A percentile compares a stretch with the other conserved stretches of the same genome.
Evolutionary conservation across 1,140 invertebrate genomes (phyloP).

Genomic region (Drosophila suzukii): DNA sequence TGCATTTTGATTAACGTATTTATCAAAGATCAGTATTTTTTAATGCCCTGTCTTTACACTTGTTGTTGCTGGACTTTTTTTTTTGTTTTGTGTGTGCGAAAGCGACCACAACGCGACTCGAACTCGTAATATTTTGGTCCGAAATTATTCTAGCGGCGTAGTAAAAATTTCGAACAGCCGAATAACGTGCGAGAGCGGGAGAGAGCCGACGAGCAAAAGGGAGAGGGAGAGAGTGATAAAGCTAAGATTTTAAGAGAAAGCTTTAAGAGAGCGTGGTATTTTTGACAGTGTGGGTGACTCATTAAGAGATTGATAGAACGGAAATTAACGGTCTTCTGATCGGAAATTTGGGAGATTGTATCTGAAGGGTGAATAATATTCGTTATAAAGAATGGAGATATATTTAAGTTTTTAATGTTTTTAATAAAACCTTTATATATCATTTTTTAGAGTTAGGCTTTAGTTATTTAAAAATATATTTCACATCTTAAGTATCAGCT

Average conservation of each 20-base stretch:
- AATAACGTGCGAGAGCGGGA: slow-evolving; percentile 18
- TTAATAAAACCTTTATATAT: too few species aligned
- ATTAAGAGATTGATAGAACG: slow-evolving; percentile 3
- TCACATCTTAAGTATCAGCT: background rate
- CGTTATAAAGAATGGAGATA: too few species aligned
- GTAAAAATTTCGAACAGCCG: slow-evolving; percentile 56
- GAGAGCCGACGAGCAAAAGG: slow-evolving; percentile 2
- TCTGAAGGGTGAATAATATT: background rate
- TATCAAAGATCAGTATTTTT: slow-evolving; percentile 7
- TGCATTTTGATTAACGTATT: slow-evolving; percentile 30
- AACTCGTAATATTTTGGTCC: slow-evolving; percentile 64
- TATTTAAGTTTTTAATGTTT: too few species aligned
- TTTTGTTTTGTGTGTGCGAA: slow-evolving; percentile 45
- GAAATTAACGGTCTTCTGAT: slow-evolving; percentile 43
- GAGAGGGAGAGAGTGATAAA: slow-evolving; percentile 11
- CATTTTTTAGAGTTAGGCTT: too few species aligned
- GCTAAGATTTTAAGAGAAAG: slow-evolving; percentile 21
- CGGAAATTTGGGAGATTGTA: background rate
- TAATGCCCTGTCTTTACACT: slow-evolving; percentile 11
- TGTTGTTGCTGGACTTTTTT: slow-evolving; percentile 21
- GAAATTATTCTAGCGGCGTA: slow-evolving; percentile 79
- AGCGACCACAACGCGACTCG: slow-evolving; percentile 64
- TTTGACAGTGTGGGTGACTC: background rate
- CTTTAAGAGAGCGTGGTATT: slow-evolving; percentile 9
- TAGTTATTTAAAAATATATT: background rate